Conservation (phyloP, 2,113 vertebrate genomes). For the Aspidoscelis tigris region DNA sequence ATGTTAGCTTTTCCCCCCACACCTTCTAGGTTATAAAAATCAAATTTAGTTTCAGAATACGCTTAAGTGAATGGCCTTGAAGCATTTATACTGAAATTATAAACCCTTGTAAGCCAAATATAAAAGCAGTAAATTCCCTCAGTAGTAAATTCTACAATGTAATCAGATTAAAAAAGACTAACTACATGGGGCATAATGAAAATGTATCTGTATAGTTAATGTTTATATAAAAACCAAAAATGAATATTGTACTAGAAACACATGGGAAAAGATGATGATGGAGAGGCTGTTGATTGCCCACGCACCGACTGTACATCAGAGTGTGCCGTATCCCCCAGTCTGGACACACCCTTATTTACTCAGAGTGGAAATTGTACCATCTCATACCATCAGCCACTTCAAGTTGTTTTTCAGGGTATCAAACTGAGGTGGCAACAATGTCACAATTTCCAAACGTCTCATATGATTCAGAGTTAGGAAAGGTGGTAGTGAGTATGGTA, state of each 20-base stretch:
- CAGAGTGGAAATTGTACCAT: not conserved
- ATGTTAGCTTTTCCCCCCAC: not conserved
- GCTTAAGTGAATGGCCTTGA: not conserved
- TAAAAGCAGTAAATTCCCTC: too few species aligned
- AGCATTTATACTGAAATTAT: too few species aligned
- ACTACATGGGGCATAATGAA: too few species aligned
- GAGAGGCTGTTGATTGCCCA: not conserved
- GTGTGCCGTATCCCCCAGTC: not conserved
- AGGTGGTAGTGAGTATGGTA: not conserved
- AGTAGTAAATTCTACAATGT: too few species aligned
- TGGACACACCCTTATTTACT: too few species aligned
- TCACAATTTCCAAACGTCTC: not conserved
- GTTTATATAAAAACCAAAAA: not conserved
- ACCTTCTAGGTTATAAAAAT: not conserved
- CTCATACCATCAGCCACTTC: not conserved
- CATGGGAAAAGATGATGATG: not conserved
- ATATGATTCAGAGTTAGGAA: not conserved
- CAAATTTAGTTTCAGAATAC: not conserved
- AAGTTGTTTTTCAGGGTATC: not conserved
- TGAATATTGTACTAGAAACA: not conserved
- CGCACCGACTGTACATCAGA: not conserved
- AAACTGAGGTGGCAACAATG: not conserved
- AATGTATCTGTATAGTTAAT: too few species aligned
- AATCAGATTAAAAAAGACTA: too few species aligned
- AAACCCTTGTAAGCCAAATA: not conserved